These are phyloP conservation scores for Anguilla anguilla DNA, from an alignment of 2,797 vertebrate genomes.

Conservation along the genomic window DNA sequence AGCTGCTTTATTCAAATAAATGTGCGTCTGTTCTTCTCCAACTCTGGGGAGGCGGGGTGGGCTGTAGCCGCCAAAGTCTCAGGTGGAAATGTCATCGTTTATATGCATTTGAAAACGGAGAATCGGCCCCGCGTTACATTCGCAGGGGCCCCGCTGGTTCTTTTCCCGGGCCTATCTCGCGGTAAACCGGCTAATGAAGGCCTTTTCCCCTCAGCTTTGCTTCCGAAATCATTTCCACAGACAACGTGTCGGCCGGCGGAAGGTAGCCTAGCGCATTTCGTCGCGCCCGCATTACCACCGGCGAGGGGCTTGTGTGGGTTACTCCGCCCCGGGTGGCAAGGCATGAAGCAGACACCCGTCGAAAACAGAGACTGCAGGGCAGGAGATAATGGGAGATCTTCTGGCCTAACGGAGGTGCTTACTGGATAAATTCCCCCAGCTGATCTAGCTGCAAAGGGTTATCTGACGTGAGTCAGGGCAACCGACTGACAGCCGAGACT, in stretches of 20 bases:
- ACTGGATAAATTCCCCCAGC: conserved; percentile 32
- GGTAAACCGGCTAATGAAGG: conserved; percentile 22
- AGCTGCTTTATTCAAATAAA: conserved; percentile 77
- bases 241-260: conserved; percentile 6
- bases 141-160: background rate
- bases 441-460: conserved; percentile 40
- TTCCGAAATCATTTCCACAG: conserved; percentile 22
- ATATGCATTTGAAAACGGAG: conserved; percentile 34
- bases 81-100: conserved; percentile 41
- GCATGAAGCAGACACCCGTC: conserved; percentile 42
- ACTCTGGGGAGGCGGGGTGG: conserved; percentile 58
- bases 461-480: conserved; percentile 45
- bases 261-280: background rate
- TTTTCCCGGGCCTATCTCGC: conserved; percentile 11
- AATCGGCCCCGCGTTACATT: conserved; percentile 6
- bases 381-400: conserved; percentile 47
- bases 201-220: background rate
- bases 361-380: conserved; percentile 48
- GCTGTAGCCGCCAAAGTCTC: conserved; percentile 56
- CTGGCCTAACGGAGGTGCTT: conserved; percentile 44
- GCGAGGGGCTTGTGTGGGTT: background rate
- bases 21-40: conserved; percentile 70
- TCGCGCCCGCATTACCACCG: background rate
- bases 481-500: conserved; percentile 20
- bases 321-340: conserved; percentile 50